Percentiles rank a stretch among this genome's conserved stretches.
These are phyloP conservation scores for Rugalucina vietnamica DNA, from an alignment of 2,888 invertebrate species.

Conservation along the genomic window DNA sequence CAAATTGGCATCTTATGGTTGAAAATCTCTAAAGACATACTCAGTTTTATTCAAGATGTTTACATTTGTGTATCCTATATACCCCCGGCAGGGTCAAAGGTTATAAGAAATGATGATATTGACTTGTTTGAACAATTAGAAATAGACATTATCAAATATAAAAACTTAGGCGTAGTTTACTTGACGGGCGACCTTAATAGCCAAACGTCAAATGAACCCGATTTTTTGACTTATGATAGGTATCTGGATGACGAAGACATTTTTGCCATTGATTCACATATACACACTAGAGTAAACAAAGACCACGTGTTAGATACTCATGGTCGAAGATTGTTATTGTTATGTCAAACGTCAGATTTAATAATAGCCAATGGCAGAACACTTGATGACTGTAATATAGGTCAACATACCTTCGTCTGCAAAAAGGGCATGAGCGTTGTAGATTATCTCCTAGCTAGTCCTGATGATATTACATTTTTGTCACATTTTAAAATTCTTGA, in stretches of 20 bases:
- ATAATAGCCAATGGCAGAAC: not conserved
- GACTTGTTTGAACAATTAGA: not conserved
- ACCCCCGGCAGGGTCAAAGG: not conserved
- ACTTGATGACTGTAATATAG: not conserved
- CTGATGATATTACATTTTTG: too few relatives aligned
- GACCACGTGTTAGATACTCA: not conserved
- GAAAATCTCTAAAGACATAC: not conserved
- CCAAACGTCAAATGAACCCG: not conserved
- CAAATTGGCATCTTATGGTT: not conserved
- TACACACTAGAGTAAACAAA: not conserved
- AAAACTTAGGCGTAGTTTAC: not conserved
- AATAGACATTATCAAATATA: not conserved
- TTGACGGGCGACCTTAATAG: not conserved
- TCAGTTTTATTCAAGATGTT: not conserved
- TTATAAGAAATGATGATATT: not conserved
- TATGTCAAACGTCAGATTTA: not conserved
- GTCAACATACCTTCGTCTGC: not conserved
- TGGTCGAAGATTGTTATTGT: not conserved
- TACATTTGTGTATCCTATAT: not conserved
- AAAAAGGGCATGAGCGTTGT: too few relatives aligned
- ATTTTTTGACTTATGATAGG: not conserved
- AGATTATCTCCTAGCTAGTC: too few relatives aligned
- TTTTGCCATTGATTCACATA: too few relatives aligned
- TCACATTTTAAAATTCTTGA: too few relatives aligned
- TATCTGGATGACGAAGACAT: not conserved